Percentiles rank a stretch among this genome's conserved stretches.
These are phyloP conservation scores for Ardeotis arabs DNA, from an alignment of 2,113 vertebrate species.

Conservation along the genomic window DNA sequence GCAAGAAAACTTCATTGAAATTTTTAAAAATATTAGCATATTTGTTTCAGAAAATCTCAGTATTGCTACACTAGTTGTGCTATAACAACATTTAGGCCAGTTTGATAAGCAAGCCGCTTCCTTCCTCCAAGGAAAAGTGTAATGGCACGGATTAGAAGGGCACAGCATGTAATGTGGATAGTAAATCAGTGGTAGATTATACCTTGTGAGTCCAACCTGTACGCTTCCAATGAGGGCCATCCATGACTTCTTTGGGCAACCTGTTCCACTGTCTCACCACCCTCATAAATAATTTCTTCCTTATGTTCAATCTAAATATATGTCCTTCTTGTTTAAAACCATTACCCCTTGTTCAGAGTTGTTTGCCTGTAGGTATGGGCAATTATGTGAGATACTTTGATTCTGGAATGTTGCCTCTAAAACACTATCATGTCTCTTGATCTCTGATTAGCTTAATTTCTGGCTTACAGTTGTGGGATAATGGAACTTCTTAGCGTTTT, in stretches of 20 bases:
- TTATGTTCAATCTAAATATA: background rate
- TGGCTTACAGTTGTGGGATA: background rate
- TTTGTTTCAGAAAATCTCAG: background rate
- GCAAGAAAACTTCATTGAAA: background rate
- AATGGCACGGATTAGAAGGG: background rate
- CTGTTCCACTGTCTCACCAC: background rate
- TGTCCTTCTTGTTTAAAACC: background rate
- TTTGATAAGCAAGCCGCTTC: background rate
- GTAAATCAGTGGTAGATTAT: background rate
- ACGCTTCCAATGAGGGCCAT: rapidly evolving
- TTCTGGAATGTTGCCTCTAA: background rate
- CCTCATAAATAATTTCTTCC: background rate
- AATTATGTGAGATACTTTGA: background rate
- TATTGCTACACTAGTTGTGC: background rate
- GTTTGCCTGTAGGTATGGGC: background rate
- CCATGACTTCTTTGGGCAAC: background rate
- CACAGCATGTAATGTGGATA: background rate
- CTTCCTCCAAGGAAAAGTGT: background rate
- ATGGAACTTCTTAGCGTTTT: background rate
- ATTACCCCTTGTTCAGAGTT: background rate
- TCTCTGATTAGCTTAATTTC: background rate
- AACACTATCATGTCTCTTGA: background rate
- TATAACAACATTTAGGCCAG: background rate
- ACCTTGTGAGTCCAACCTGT: no score
- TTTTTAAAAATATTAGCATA: background rate